Evolutionary conservation across 37 sponge, comb jelly and placozoan species (phyloP).

Genomic region (Cladorhizidae sp.): DNA sequence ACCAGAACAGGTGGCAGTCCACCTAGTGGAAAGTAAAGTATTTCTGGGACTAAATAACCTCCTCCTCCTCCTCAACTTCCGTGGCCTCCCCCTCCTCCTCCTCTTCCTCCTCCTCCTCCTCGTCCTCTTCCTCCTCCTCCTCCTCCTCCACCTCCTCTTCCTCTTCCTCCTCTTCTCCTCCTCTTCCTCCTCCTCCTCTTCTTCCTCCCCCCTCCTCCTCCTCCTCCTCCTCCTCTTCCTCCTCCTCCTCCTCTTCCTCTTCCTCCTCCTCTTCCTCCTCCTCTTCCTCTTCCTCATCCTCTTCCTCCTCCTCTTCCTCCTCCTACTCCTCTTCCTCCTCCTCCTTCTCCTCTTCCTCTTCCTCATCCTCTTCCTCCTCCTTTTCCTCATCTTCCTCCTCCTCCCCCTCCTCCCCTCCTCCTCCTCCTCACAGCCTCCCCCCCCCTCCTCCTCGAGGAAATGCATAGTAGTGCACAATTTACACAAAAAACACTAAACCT

Average conservation of each 20-base stretch:
- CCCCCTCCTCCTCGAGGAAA: too few species aligned
- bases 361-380: not conserved
- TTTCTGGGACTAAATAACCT: not conserved
- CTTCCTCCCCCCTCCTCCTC: not conserved
- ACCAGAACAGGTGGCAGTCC: too few species aligned
- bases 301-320: too few species aligned
- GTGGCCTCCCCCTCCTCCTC: not conserved
- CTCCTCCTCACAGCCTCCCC: not conserved
- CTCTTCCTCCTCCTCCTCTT: conserved; percentile 3
- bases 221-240: conserved; percentile 2
- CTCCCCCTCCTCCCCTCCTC: conserved; percentile 3
- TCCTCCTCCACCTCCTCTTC: too few species aligned
- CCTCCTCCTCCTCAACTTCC: too few species aligned
- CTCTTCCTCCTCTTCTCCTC: not conserved
- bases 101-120: conserved; percentile 5
- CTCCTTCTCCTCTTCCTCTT: not conserved
- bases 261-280: not conserved
- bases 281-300: not conserved
- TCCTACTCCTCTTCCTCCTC: too few species aligned
- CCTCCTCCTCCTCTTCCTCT: not conserved
- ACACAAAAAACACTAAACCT: too few species aligned
- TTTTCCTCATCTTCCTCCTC: not conserved
- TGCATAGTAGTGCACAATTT: too few species aligned
- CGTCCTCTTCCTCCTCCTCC: not conserved
- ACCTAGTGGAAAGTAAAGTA: too few species aligned